These are phyloP conservation scores for Temnothorax ravouxi DNA, from an alignment of 2,888 invertebrate species.

Conservation along the genomic window DNA sequence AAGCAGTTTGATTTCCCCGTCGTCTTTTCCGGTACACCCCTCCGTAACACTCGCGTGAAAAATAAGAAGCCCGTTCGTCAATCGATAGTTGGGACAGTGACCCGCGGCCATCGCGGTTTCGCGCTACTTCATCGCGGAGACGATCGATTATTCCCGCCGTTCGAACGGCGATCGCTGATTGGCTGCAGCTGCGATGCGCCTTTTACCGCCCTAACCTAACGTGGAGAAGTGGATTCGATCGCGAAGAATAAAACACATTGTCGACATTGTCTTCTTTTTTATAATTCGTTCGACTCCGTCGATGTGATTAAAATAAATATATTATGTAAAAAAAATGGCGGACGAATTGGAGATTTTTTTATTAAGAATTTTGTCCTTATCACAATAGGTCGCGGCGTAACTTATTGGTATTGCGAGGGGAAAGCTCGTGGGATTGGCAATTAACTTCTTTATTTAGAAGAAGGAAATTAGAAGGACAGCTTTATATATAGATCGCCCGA, in stretches of 20 bases:
- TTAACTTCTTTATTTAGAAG: conserved; percentile 35
- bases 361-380: background rate
- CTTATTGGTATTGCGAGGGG: background rate
- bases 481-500: conserved; percentile 8
- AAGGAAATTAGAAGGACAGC: background rate
- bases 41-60: background rate
- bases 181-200: conserved; percentile 24
- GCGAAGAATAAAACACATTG: conserved; percentile 6
- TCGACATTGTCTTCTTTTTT: background rate
- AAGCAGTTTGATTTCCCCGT: background rate
- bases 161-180: conserved; percentile 15
- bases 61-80: background rate
- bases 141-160: conserved; percentile 66
- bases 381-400: background rate
- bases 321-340: background rate
- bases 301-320: background rate
- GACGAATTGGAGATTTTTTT: background rate
- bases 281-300: background rate
- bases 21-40: background rate
- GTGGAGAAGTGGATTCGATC: conserved; percentile 19
- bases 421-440: background rate
- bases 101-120: conserved; percentile 56
- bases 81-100: conserved; percentile 64
- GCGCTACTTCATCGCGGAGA: conserved; percentile 54
- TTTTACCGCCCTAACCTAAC: conserved; percentile 33